Evolutionary conservation across 2,888 invertebrate genomes (phyloP).

Genomic region (Mesochorus sp.): DNA sequence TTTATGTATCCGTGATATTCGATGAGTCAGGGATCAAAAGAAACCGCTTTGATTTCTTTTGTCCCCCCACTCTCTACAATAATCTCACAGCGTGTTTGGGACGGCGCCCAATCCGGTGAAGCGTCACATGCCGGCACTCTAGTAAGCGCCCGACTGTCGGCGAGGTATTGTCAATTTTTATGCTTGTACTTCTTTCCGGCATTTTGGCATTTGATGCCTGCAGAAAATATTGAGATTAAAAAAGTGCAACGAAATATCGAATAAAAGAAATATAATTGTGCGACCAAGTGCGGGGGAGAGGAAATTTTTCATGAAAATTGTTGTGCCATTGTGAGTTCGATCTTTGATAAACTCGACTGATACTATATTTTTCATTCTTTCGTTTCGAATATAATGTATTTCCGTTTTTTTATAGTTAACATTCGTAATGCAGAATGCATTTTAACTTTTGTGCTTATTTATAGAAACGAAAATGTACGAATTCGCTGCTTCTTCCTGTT

Average conservation of each 20-base stretch:
- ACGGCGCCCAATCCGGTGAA: slow-evolving; percentile 17
- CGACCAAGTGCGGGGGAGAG: neutral
- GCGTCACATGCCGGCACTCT: slow-evolving; percentile 50
- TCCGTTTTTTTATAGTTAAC: neutral
- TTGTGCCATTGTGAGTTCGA: slow-evolving; percentile 24
- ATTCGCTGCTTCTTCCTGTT: slow-evolving; percentile 24
- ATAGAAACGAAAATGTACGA: neutral
- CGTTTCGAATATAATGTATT: neutral
- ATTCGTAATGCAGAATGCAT: neutral
- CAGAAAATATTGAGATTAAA: neutral
- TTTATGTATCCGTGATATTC: neutral
- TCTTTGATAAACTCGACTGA: neutral
- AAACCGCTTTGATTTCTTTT: neutral
- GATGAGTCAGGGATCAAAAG: slow-evolving; percentile 18
- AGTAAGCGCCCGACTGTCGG: slow-evolving; percentile 52
- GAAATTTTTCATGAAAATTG: neutral
- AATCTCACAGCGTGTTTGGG: slow-evolving; percentile 10
- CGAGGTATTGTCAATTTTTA: slow-evolving; percentile 45
- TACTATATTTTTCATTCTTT: neutral
- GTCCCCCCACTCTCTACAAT: neutral
- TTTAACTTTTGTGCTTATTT: no score
- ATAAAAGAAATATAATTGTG: neutral
- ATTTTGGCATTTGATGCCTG: neutral
- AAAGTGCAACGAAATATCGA: neutral
- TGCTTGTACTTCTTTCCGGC: neutral